These are phyloP conservation scores for Strix aluco DNA, from an alignment of 2,113 vertebrate genomes.

Conservation along the genomic window DNA sequence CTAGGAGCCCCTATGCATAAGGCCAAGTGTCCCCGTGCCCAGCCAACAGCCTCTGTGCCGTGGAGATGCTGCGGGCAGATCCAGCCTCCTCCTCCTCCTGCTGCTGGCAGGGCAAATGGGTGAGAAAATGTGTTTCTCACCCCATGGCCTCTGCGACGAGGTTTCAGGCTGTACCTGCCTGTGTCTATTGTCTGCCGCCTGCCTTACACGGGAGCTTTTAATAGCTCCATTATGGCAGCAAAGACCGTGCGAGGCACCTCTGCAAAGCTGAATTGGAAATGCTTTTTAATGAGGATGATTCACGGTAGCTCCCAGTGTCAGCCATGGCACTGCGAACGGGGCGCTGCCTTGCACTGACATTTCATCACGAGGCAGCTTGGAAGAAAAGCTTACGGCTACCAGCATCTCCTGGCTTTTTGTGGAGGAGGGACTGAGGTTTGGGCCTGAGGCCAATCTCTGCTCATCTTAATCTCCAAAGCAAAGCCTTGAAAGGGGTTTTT, in stretches of 20 bases:
- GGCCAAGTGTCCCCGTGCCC: not conserved
- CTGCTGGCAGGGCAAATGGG: not conserved
- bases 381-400: not conserved
- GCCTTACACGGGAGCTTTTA: not conserved
- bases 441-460: not conserved
- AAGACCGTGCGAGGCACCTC: not conserved
- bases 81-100: not conserved
- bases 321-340: not conserved
- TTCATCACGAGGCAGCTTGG: not conserved
- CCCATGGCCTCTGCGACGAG: not conserved
- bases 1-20: not conserved
- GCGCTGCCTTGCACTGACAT: not conserved
- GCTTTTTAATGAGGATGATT: conserved; percentile 27
- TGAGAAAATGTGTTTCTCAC: not conserved
- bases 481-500: not conserved
- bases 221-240: not conserved
- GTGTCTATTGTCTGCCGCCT: not conserved
- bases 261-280: not conserved
- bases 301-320: not conserved
- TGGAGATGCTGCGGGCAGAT: not conserved
- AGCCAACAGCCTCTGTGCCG: not conserved
- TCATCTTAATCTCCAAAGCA: not conserved
- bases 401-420: not conserved
- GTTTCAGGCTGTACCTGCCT: not conserved
- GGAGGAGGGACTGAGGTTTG: not conserved